These are phyloP conservation scores for Macrotis lagotis DNA, from an alignment of 2,113 vertebrate species.

Conservation along the genomic window DNA sequence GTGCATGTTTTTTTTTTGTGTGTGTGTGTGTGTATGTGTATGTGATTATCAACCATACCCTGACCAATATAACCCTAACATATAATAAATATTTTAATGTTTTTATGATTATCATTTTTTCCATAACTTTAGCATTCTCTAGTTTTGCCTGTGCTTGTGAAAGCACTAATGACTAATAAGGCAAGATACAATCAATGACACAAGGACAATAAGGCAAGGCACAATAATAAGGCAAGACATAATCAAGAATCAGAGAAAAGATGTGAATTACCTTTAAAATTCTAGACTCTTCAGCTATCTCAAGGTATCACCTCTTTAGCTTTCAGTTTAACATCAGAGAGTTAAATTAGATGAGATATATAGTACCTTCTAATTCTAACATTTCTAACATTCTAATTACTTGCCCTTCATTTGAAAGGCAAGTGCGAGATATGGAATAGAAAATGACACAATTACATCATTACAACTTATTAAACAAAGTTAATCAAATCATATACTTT, in stretches of 20 bases:
- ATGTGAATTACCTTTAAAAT: background rate
- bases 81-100: background rate
- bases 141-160: background rate
- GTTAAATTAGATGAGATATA: background rate
- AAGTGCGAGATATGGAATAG: background rate
- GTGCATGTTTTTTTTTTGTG: background rate
- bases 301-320: background rate
- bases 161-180: fast-evolving
- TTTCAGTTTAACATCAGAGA: background rate
- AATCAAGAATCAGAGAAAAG: background rate
- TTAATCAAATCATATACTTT: background rate
- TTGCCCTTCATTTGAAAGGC: no score
- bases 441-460: constrained; percentile 12
- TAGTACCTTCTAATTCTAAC: background rate
- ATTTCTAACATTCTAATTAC: background rate
- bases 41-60: background rate
- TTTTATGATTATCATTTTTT: background rate
- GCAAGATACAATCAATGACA: background rate
- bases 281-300: background rate
- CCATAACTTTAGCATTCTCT: background rate
- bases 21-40: background rate
- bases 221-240: background rate
- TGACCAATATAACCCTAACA: background rate
- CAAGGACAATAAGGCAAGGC: no score
- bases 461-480: constrained; percentile 20